Base-by-base conservation (phyloP, 2,888 invertebrate species). In the Orthosia gracilis region DNA sequence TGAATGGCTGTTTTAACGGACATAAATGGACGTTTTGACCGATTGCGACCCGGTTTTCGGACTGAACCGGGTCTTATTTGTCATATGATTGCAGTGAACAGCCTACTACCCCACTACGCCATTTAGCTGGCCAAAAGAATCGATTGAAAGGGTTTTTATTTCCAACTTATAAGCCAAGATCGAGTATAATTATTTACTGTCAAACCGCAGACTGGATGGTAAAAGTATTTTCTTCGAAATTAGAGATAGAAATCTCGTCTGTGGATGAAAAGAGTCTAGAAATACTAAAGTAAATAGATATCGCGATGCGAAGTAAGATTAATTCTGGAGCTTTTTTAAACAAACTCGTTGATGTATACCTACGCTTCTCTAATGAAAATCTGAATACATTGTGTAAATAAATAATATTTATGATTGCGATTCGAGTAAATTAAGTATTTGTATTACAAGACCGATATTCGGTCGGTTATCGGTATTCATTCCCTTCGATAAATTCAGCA, bases 11-110 rank as follows among this genome's bases (percentile, higher is more conserved):
- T 26, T 77, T 68, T 80, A 69, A 47, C 59, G 77, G 80, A 76
- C 79, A 82, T 77, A 80, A 83, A 82, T 84, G 85, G 86, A 86
- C 87, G 50, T 87, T 87, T 86, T 89, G 89, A 89, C 87, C 88
- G 88, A 89, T 89, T 82, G 88, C 84, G 86, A 84, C 87, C 86
- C 72, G 84, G 78, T 85, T 88, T 88, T 84, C 78, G 84, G 81
- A 69, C 77, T 80, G 83, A 78, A 84, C 80, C 76, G 80, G 80
- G 74, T 61, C 67, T 78, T 87, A 87, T 86, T 87, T 87, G 82
- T 86, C 87, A 87, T 83, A 61, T 69, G 76, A 87, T 84, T 84
- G 86, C 82, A 87, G 64, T 49, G 71, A 77, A 75, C 84, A 62
- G 80, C 78, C 79, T 84, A 78, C 69, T 76, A 70, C 54, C 78